Conservation (phyloP, 2,113 vertebrate species). For the Ahaetulla prasina region DNA sequence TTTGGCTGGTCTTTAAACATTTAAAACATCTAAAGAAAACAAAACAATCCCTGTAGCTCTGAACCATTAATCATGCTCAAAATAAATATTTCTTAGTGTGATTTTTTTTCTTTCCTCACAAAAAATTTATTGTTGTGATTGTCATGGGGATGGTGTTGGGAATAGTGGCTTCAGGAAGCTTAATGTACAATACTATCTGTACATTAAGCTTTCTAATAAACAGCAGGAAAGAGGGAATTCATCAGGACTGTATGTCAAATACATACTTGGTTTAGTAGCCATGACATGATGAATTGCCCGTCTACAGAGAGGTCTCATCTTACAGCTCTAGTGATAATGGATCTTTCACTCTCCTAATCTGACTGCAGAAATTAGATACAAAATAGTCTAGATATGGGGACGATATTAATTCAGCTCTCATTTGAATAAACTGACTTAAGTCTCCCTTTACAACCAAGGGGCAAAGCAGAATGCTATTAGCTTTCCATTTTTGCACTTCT, state of each 20-base stretch:
- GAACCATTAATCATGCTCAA: slow-evolving; percentile 4
- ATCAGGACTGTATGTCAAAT: neutral
- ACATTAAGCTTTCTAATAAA: neutral
- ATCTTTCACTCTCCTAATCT: neutral
- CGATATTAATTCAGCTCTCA: neutral
- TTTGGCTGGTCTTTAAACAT: neutral
- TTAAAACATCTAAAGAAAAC: neutral
- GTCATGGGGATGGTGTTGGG: neutral
- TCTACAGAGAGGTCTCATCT: neutral
- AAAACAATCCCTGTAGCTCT: neutral
- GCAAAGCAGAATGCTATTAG: neutral
- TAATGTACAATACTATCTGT: neutral
- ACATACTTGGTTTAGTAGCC: neutral
- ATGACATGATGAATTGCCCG: neutral
- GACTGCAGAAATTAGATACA: neutral
- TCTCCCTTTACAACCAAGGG: neutral
- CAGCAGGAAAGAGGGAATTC: neutral
- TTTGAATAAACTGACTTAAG: neutral
- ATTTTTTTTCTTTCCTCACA: neutral
- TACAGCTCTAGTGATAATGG: neutral
- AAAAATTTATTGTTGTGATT: neutral
- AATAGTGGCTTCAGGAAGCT: neutral
- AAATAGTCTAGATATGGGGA: neutral
- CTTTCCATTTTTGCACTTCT: neutral
- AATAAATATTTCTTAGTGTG: slow-evolving; percentile 3